phyloP scores from a whole-genome alignment of 92 coral and sea anemone species.

The Scolanthus callimorphus region DNA sequence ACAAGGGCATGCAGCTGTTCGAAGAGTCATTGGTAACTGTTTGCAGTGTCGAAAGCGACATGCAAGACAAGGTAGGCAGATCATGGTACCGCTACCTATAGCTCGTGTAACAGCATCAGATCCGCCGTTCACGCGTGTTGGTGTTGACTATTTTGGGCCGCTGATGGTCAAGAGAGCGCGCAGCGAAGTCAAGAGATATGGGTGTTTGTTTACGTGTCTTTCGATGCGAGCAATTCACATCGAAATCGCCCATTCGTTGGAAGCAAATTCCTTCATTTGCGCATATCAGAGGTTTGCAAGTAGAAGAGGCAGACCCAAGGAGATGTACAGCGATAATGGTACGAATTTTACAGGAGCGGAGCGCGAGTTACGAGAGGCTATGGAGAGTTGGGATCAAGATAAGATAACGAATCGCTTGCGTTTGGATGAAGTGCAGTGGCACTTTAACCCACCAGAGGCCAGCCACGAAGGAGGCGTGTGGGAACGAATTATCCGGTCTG shows the following conservation, averaged over 20 bases:
- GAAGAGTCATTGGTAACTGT: neutral
- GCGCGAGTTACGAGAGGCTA: constrained; percentile 22
- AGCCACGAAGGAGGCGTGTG: neutral
- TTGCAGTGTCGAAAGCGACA: neutral
- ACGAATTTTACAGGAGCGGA: constrained; percentile 24
- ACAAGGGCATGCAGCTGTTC: neutral
- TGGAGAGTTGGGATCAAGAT: constrained; percentile 10
- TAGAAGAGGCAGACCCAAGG: constrained; percentile 14
- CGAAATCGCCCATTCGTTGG: constrained; percentile 2
- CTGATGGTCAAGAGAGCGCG: neutral
- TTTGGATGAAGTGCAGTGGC: neutral
- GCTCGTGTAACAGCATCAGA: neutral
- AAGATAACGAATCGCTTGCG: constrained; percentile 7
- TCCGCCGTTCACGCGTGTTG: neutral
- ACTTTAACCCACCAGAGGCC: neutral
- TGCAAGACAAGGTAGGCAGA: neutral
- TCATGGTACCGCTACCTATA: neutral
- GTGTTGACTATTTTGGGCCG: neutral
- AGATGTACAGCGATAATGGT: constrained; percentile 14
- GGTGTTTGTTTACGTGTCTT: neutral
- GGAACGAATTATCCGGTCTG: neutral
- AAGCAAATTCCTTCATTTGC: constrained; percentile 2
- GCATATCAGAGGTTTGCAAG: constrained; percentile 12
- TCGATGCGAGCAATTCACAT: neutral
- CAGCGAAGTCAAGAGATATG: neutral